Evolutionary conservation across 2,888 invertebrate species (phyloP), one percentile per base, ranked within the genome.

Genomic region (Aphidius colemani): DNA sequence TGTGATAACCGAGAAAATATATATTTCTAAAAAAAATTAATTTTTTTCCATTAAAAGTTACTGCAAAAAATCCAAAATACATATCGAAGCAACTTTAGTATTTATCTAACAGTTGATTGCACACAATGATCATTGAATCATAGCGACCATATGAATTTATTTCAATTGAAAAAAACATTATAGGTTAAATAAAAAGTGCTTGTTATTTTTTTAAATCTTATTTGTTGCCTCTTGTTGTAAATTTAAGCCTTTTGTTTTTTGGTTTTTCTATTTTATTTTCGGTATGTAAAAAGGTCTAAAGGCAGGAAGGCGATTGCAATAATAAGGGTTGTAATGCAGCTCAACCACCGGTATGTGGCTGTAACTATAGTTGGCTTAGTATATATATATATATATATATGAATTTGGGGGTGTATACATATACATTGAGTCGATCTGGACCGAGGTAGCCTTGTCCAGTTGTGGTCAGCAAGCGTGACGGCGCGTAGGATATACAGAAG

Each of bases 381-480:
- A 50, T 49, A 65, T 59, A 13, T 63, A 13, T 56, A 49, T 53
- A 56, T 53, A 55, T 58, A 53, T 63, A n/a, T n/a, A n/a, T n/a
- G n/a, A 59, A 53, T 53, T 59, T 46, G 65, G 56, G 55, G 61
- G 50, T 53, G 64, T 64, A 66, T 51, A 68, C 65, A 66, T 53
- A 30, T 57, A 69, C 59, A 64, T 58, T 65, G 67, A 68, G 65
- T 66, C 69, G 63, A 63, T 64, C 66, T 67, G 59, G 68, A 68
- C 67, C 69, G 69, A 69, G 69, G 46, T 46, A 57, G 57, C 46
- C 77, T 78, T 77, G 75, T 79, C 77, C 78, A 79, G 79, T 76
- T 78, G 79, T 74, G 80, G 79, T 78, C 79, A 78, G 79, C 78
- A 75, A 76, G 76, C 79, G 79, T 79, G 78, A 80, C 78, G 80